Conservation (phyloP, 2,113 vertebrate species). For the Barnardius zonarius region DNA sequence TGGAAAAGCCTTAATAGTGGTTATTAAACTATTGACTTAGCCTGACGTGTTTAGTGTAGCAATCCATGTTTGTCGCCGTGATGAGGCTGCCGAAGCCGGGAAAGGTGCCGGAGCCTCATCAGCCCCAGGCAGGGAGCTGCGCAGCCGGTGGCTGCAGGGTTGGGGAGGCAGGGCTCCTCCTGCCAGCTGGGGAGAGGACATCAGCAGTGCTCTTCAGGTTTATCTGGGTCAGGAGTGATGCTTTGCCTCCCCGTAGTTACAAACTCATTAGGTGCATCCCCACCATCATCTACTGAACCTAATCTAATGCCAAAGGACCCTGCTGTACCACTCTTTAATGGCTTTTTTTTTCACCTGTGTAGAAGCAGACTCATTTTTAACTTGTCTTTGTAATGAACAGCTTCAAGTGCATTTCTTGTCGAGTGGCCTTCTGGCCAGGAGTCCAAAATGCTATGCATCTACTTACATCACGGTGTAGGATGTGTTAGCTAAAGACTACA, state of each 20-base stretch:
- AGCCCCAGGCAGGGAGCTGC: not conserved
- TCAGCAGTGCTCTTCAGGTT: not conserved
- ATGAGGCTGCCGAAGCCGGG: not conserved
- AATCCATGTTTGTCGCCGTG: not conserved
- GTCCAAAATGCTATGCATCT: not conserved
- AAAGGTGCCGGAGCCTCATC: not conserved
- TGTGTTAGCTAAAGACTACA: not conserved
- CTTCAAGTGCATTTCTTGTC: not conserved
- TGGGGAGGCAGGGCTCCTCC: not conserved
- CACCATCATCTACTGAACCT: not conserved
- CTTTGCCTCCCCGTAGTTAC: not conserved
- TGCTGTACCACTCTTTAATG: not conserved
- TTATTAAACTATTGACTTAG: constrained; percentile 72
- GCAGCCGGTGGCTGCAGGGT: not conserved
- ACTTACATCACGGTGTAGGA: not conserved
- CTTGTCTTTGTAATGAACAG: not conserved
- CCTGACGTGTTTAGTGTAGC: constrained; percentile 61
- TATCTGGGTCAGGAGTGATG: not conserved
- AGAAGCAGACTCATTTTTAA: not conserved
- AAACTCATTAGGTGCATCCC: not conserved
- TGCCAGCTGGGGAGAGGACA: not conserved
- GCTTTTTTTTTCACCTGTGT: not conserved
- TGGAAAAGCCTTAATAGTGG: constrained; percentile 63
- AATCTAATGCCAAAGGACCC: not conserved
- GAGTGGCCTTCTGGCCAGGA: not conserved